Evolutionary conservation across 2,113 vertebrate genomes (phyloP).

Genomic region (Vulpes ferrilata): DNA sequence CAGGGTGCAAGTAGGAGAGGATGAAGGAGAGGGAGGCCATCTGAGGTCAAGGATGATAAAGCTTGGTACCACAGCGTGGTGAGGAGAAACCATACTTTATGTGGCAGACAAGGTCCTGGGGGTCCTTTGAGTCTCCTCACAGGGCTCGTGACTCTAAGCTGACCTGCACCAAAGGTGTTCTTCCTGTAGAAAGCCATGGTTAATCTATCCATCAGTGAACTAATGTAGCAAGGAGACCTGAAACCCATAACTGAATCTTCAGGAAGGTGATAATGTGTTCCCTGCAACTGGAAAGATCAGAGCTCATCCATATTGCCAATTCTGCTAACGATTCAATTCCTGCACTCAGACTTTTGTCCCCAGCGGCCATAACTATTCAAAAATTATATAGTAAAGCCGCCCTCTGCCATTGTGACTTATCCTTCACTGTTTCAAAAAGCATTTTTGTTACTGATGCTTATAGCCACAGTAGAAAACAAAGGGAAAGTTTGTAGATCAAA

Average conservation of each 20-base stretch:
- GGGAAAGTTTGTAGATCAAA: neutral
- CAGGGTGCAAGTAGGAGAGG: neutral
- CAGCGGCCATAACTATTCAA: neutral
- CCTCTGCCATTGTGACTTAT: neutral
- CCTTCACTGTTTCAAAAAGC: neutral
- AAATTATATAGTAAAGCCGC: neutral
- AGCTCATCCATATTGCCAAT: neutral
- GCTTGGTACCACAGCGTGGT: neutral
- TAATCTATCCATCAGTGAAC: neutral
- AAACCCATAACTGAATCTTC: neutral
- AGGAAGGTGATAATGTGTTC: neutral
- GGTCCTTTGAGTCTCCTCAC: neutral
- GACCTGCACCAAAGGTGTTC: neutral
- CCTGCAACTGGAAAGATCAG: neutral
- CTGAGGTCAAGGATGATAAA: neutral
- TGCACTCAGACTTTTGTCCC: neutral
- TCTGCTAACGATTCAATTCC: neutral
- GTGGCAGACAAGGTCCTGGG: neutral
- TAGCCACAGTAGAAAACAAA: neutral
- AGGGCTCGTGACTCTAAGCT: neutral
- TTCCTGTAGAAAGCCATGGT: neutral
- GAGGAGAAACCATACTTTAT: neutral
- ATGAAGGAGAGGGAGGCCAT: neutral
- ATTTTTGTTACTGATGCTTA: constrained; percentile 40
- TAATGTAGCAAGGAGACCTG: neutral